Percentiles rank a stretch among this genome's conserved stretches.
These are phyloP conservation scores for Pachyramphus minor DNA, from an alignment of 2,113 vertebrate species.

Conservation along the genomic window DNA sequence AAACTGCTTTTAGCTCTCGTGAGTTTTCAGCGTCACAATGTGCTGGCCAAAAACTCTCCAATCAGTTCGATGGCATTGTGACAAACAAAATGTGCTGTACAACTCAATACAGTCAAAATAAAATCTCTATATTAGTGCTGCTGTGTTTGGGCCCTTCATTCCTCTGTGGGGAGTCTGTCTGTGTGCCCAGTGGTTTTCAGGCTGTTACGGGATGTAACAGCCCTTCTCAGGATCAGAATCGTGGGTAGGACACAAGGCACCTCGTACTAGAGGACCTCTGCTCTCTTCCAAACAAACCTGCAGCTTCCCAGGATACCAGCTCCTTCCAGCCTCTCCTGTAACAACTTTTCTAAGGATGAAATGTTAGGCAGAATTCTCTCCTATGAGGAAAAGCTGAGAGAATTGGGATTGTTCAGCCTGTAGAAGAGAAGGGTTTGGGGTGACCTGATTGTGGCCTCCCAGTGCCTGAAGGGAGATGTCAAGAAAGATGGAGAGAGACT, in stretches of 20 bases:
- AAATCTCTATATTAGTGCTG: conserved; percentile 85
- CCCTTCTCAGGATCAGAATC: not conserved
- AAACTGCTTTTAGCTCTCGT: conserved; percentile 76
- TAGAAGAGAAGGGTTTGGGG: not conserved
- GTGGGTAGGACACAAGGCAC: not conserved
- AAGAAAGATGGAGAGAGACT: not conserved
- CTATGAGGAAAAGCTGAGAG: not conserved
- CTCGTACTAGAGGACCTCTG: not conserved
- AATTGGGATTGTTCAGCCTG: not conserved
- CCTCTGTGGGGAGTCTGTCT: not conserved
- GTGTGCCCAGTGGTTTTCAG: not conserved
- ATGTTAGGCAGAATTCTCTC: not conserved
- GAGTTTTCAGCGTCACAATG: conserved; percentile 75
- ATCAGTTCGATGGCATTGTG: conserved; percentile 78
- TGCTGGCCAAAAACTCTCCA: conserved; percentile 73
- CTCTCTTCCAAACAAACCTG: not conserved
- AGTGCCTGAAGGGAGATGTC: not conserved
- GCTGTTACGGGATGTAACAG: not conserved
- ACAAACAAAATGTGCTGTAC: conserved; percentile 81
- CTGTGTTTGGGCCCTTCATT: conserved; percentile 67
- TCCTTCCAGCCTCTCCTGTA: not conserved
- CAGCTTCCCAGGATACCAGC: not conserved
- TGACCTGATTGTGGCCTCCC: not conserved
- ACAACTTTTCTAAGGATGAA: not conserved
- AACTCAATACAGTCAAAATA: conserved; percentile 76